Conservation (phyloP, 2,113 vertebrate species). For the Syrmaticus mikado region DNA sequence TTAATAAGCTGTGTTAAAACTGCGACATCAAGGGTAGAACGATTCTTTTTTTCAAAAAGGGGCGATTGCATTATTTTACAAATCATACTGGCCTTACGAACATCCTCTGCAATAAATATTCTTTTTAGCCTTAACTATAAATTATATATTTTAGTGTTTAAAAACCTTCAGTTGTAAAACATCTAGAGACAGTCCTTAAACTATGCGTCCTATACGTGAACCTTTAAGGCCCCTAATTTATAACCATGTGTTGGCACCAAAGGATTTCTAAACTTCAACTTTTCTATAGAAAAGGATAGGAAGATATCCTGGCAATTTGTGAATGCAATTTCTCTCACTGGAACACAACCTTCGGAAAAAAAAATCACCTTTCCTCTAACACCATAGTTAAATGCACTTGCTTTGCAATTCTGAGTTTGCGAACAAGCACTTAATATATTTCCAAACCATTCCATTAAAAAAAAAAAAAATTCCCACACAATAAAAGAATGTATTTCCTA, state of each 20-base stretch:
- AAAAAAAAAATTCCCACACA: constrained; percentile 55
- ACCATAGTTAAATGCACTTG: constrained; percentile 78
- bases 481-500: constrained; percentile 72
- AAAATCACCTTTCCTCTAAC: constrained; percentile 67
- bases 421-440: constrained; percentile 67
- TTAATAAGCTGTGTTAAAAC: constrained; percentile 50
- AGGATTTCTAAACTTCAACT: constrained; percentile 71
- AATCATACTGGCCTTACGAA: constrained; percentile 86
- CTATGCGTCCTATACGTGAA: constrained; percentile 69
- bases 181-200: constrained; percentile 75
- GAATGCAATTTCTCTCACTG: constrained; percentile 67
- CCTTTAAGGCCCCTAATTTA: constrained; percentile 76
- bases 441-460: constrained; percentile 83
- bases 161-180: constrained; percentile 81
- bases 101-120: constrained; percentile 90
- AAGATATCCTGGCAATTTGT: constrained; percentile 69
- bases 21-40: constrained; percentile 62
- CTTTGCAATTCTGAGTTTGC: constrained; percentile 72
- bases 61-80: constrained; percentile 77
- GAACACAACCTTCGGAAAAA: constrained; percentile 68
- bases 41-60: constrained; percentile 41
- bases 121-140: constrained; percentile 87
- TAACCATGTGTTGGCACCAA: constrained; percentile 76
- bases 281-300: constrained; percentile 73
- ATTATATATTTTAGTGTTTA: constrained; percentile 89